Conservation (phyloP, 2,888 invertebrate species). For the Spisula solida region DNA sequence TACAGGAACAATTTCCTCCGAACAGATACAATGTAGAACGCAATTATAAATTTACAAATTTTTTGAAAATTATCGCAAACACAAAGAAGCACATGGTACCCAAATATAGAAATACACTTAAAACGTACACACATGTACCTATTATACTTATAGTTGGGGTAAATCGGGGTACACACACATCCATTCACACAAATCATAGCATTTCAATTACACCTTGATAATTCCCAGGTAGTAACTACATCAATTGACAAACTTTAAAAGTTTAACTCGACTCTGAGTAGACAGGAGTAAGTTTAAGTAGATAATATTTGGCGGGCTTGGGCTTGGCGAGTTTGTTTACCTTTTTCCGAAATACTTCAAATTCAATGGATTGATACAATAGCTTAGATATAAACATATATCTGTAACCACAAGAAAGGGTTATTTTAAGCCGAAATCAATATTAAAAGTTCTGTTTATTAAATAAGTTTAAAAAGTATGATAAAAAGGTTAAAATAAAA, state of each 20-base stretch:
- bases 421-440: too few species aligned
- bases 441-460: too few species aligned
- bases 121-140: conserved; percentile 26
- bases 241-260: conserved; percentile 17
- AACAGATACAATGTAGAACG: not conserved
- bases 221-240: conserved; percentile 22
- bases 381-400: not conserved
- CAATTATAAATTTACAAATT: not conserved
- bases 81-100: conserved; percentile 55
- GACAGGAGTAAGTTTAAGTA: not conserved
- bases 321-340: not conserved
- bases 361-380: not conserved
- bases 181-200: conserved; percentile 19
- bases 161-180: conserved; percentile 23
- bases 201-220: conserved; percentile 35
- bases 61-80: conserved; percentile 25
- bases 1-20: not conserved
- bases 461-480: too few species aligned
- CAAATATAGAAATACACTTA: conserved; percentile 44
- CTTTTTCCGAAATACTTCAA: not conserved
- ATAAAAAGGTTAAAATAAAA: too few species aligned
- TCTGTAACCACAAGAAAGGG: conserved; percentile 3
- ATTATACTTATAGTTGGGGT: conserved; percentile 33
- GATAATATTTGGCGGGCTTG: conserved; percentile 21
- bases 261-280: conserved; percentile 12